Evolutionary conservation across 2,113 vertebrate genomes (phyloP), one percentile per base, ranked within the genome.

Genomic region (Cettia cetti): DNA sequence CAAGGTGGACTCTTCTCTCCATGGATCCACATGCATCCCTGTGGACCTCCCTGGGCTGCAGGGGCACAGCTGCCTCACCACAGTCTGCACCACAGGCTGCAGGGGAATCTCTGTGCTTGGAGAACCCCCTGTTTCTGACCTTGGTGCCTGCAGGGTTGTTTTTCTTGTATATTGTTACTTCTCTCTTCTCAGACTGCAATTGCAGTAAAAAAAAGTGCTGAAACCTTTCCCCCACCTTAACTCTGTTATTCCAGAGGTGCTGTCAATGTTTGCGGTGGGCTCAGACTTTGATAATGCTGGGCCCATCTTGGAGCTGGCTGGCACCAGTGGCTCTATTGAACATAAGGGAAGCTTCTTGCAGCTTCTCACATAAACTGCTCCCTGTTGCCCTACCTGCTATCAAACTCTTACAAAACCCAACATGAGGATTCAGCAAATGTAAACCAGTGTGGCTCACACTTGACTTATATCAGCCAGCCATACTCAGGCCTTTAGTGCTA

Each of bases 291-390:
- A 9, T 12, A 13, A 27, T 19, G 10, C 31, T 12, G 27, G 31
- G 15, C 7, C 18, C 26, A 17, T 50, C 68, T 37, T 16, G 33
- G 37, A 39, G 10, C 45, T 28, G 30, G 7, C 52, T 59, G 45
- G 8, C 10, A 21, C 37, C 17, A 8, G 1, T 3, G 11, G 33
- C 5, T 74, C 23, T 52, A 0, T 2, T 66, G 28, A 39, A 75
- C 39, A 26, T 2, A 12, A 11, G 28, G n/a, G 16, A 30, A 52
- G 7, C 11, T 30, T 60, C 28, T 40, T 30, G 33, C 28, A 52
- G 45, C 7, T 66, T 66, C 33, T 60, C 33, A 59, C 15, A 30
- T 8, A 52, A 52, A 39, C 45, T 37, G 14, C 12, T n/a, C 6
- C 10, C 15, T 28, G 19, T 14, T 24, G 12, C 52, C 33, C 33